Base-by-base conservation (phyloP, 1,140 invertebrate species). In the Stegodyphus mimosarum region DNA sequence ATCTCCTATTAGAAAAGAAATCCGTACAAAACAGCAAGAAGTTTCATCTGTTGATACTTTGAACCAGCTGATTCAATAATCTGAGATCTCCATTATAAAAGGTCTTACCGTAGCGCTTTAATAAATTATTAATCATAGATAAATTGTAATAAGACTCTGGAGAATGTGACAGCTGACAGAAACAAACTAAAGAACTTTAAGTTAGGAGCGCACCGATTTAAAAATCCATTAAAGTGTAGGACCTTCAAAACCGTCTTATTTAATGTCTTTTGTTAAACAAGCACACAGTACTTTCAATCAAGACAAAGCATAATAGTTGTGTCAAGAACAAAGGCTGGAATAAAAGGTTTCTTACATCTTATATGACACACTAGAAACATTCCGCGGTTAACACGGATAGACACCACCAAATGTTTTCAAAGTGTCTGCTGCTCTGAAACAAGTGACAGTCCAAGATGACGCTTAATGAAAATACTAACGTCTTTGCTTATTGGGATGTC, bases 331-430 rank as follows among this genome's bases (percentile, higher is more conserved):
- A 74, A 60, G 48, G 6, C n/a, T 6, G 13, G 11, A 60, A 55
- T 74, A 55, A 74, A 60, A 74, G 72, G 52, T 18, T 74, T 74
- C 72, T 74, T 74, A 53, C 52, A 5, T 7, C 7, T 74, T 6
- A 74, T 74, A 55, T 60, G 72, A 55, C 72, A 60, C 52, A 15
- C 11, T 33, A 74, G 53, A 74, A 74, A 60, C 53, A 74, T 74
- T 74, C 18, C 18, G 50, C 11, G 18, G 18, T 63, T 60, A 74
- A 74, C 55, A 60, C 9, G 15, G 18, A 74, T 18, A 74, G 72
- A 74, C 72, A 74, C 72, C 7, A 18, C 51, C 72, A 74, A 74
- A 74, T 74, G 72, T 60, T 74, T 74, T 52, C 51, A 74, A 74
- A 74, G 53, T 74, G 72, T 74, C 72, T 18, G 7, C 18, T 33